Percentiles rank a stretch among this genome's conserved stretches.
These are phyloP conservation scores for Bostrychus sinensis DNA, from an alignment of 2,113 vertebrate genomes.

Conservation along the genomic window DNA sequence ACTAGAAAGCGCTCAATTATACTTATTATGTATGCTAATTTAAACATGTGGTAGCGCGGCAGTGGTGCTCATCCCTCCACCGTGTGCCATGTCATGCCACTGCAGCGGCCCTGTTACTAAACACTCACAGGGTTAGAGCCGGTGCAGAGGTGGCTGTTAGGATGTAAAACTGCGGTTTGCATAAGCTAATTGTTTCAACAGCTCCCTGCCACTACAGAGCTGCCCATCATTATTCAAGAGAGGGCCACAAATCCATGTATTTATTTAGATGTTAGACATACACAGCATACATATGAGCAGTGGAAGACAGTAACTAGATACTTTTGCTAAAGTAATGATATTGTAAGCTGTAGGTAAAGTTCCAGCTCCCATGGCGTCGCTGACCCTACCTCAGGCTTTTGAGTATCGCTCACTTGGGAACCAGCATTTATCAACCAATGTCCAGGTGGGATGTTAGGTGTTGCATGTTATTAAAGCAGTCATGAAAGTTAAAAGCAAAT, in stretches of 20 bases:
- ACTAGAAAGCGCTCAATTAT: slow-evolving; percentile 70
- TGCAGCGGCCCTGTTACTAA: slow-evolving; percentile 25
- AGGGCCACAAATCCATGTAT: slow-evolving; percentile 17
- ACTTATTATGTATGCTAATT: slow-evolving; percentile 77
- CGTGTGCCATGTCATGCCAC: slow-evolving; percentile 50
- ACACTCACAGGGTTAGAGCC: slow-evolving; percentile 39
- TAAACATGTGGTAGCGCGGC: slow-evolving; percentile 60
- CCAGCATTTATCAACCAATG: too few relatives aligned
- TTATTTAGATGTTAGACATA: slow-evolving; percentile 6
- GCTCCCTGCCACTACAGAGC: slow-evolving; percentile 24
- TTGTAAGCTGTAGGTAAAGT: too few relatives aligned
- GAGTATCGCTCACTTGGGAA: too few relatives aligned
- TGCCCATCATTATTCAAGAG: slow-evolving; percentile 36
- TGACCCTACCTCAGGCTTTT: too few relatives aligned
- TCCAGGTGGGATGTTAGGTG: too few relatives aligned
- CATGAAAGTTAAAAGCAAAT: too few relatives aligned
- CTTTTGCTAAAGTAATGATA: too few relatives aligned
- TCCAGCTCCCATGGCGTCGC: too few relatives aligned
- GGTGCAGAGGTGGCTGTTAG: slow-evolving; percentile 26
- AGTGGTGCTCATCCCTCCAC: slow-evolving; percentile 48
- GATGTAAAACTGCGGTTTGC: slow-evolving; percentile 41
- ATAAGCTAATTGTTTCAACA: slow-evolving; percentile 64
- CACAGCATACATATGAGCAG: neutral
- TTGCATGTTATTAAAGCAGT: too few relatives aligned
- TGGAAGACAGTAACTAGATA: too few relatives aligned